A percentile compares a stretch with the other conserved stretches of the same genome.
Evolutionary conservation across 2,797 vertebrate genomes (phyloP).

Genomic region (Apogon talboti): DNA sequence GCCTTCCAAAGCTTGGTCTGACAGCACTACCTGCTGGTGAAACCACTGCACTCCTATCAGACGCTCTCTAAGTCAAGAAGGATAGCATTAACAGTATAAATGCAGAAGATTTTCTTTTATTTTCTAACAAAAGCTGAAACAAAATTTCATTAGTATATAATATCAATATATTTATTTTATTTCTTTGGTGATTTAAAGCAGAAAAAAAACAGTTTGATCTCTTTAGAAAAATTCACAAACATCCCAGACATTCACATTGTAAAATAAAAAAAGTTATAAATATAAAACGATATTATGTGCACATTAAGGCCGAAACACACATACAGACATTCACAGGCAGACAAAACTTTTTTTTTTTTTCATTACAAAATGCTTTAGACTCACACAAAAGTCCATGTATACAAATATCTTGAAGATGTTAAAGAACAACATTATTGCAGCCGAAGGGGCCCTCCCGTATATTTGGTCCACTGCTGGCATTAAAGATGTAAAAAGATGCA

Average conservation of each 20-base stretch:
- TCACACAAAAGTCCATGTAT: slow-evolving; percentile 45
- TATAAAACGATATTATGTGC: slow-evolving; percentile 92
- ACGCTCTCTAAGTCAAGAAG: no score
- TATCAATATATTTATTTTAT: slow-evolving; percentile 81
- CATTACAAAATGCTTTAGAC: slow-evolving; percentile 44
- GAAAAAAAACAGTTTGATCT: slow-evolving; percentile 83
- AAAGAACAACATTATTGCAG: slow-evolving; percentile 64
- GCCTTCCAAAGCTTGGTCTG: slow-evolving; percentile 30
- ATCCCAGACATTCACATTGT: slow-evolving; percentile 93
- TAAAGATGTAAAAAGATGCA: slow-evolving; percentile 38
- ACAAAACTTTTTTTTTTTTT: slow-evolving; percentile 47
- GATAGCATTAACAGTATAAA: no score
- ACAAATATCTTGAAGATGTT: slow-evolving; percentile 49
- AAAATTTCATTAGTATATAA: slow-evolving; percentile 28
- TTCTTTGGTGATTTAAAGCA: slow-evolving; percentile 94
- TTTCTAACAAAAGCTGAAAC: slow-evolving; percentile 18
- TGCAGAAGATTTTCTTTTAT: neutral
- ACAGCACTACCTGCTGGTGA: slow-evolving; percentile 73
- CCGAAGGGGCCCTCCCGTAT: slow-evolving; percentile 47
- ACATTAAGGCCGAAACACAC: slow-evolving; percentile 82
- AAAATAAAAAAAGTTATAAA: slow-evolving; percentile 93
- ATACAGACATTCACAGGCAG: slow-evolving; percentile 69
- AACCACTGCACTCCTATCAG: slow-evolving; percentile 21
- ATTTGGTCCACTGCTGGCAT: slow-evolving; percentile 66
- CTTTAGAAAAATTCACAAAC: slow-evolving; percentile 84